Conservation (phyloP, 1,140 invertebrate species). For the Trichogramma pretiosum region DNA sequence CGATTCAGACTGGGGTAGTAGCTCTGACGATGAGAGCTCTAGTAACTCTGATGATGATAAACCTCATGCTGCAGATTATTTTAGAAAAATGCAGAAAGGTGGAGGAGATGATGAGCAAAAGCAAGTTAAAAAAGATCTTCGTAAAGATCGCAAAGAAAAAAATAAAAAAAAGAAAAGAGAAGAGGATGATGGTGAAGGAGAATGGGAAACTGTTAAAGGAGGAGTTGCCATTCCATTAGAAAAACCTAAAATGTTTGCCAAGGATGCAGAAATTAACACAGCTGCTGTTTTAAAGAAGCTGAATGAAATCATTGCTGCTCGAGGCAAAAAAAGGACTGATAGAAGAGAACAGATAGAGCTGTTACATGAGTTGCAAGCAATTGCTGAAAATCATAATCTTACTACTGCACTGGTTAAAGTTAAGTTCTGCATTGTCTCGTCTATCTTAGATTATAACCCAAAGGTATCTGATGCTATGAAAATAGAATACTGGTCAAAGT, state of each 20-base stretch:
- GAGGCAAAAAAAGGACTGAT: constrained; percentile 92
- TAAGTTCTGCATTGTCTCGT: constrained; percentile 85
- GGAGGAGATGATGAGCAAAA: constrained; percentile 62
- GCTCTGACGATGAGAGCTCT: constrained; percentile 65
- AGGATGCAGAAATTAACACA: constrained; percentile 93
- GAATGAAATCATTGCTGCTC: constrained; percentile 85
- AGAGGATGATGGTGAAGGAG: constrained; percentile 71
- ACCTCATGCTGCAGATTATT: constrained; percentile 13
- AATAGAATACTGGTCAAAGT: constrained; percentile 86
- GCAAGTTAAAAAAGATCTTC: constrained; percentile 51
- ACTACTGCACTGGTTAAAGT: constrained; percentile 84
- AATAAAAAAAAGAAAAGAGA: constrained; percentile 50
- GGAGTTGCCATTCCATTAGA: constrained; percentile 69
- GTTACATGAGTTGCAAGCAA: constrained; percentile 78
- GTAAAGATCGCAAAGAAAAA: constrained; percentile 54
- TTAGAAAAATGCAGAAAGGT: constrained; percentile 15
- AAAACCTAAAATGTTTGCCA: constrained; percentile 94
- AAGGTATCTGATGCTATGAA: constrained; percentile 98
- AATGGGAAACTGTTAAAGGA: constrained; percentile 83
- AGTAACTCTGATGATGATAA: constrained; percentile 65
- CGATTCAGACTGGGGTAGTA: constrained; percentile 80
- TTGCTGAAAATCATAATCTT: constrained; percentile 78
- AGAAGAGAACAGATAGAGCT: constrained; percentile 85
- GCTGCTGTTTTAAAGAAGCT: constrained; percentile 88
- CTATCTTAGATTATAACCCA: constrained; percentile 97